phyloP scores from a whole-genome alignment of 2,888 invertebrate genomes.

The Eubasilissa splendida region DNA sequence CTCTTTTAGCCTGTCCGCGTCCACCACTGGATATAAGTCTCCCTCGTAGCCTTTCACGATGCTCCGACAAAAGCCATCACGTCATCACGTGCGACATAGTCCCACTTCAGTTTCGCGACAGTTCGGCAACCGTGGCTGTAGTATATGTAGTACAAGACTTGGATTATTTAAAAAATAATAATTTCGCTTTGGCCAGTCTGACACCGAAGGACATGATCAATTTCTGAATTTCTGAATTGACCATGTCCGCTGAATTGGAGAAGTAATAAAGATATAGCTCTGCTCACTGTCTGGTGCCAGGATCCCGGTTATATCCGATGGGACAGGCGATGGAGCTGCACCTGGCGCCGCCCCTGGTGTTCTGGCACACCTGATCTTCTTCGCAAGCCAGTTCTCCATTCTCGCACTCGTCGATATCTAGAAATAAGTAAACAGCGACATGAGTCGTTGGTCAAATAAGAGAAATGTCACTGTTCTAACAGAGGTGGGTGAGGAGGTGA shows the following conservation, averaged over 20 bases:
- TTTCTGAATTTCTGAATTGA: neutral
- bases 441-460: too few relatives aligned
- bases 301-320: constrained; percentile 84
- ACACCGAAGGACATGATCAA: neutral
- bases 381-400: constrained; percentile 83
- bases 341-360: constrained; percentile 89
- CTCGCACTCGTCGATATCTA: constrained; percentile 90
- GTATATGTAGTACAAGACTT: too few relatives aligned
- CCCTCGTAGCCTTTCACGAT: too few relatives aligned
- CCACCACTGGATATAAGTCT: too few relatives aligned
- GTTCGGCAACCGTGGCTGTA: too few relatives aligned
- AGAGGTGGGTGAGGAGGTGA: too few relatives aligned
- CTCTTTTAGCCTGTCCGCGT: too few relatives aligned
- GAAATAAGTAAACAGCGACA: neutral
- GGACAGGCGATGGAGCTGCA: constrained; percentile 93
- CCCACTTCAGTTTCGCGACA: too few relatives aligned
- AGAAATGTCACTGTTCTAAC: too few relatives aligned
- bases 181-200: neutral
- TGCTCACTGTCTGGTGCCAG: constrained; percentile 85
- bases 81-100: too few relatives aligned
- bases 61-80: too few relatives aligned
- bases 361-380: constrained; percentile 87
- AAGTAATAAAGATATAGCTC: neutral
- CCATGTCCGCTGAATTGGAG: constrained; percentile 9
- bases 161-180: too few relatives aligned